Conservation (phyloP, 2,888 invertebrate species). For the Quadriops clusia region DNA sequence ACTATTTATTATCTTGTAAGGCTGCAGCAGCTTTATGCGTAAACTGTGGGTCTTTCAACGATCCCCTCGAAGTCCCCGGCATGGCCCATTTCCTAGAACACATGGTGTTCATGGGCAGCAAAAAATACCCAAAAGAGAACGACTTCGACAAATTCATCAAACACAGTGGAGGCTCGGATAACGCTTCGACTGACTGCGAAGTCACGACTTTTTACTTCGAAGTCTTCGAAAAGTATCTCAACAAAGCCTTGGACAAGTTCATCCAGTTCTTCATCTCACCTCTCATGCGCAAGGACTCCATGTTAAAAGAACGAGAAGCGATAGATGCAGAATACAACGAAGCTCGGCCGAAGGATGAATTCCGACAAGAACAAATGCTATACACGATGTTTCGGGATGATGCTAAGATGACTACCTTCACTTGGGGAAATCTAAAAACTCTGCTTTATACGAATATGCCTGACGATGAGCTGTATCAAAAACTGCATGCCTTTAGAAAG, state of each 20-base stretch:
- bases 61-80: conserved; percentile 64
- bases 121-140: conserved; percentile 78
- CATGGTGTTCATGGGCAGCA: conserved; percentile 92
- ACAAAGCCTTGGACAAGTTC: conserved; percentile 70
- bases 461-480: conserved; percentile 54
- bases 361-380: conserved; percentile 66
- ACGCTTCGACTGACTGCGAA: conserved; percentile 81
- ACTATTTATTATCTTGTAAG: too few relatives aligned
- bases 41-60: conserved; percentile 68
- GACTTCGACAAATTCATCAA: conserved; percentile 70
- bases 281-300: conserved; percentile 70
- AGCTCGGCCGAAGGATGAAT: conserved; percentile 60
- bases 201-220: conserved; percentile 83
- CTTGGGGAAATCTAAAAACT: conserved; percentile 74
- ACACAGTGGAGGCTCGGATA: conserved; percentile 76
- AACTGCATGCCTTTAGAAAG: conserved; percentile 61
- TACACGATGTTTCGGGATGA: conserved; percentile 52
- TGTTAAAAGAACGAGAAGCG: conserved; percentile 76
- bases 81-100: conserved; percentile 80
- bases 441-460: conserved; percentile 54
- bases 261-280: conserved; percentile 82
- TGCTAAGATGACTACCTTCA: conserved; percentile 69
- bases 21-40: conserved; percentile 68
- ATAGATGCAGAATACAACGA: conserved; percentile 88
- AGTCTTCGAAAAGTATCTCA: conserved; percentile 66